Evolutionary conservation across 30 jellyfish, hydroid and myxozoan species (phyloP), one percentile per base, ranked within the genome.

Genomic region (Chironex yamaguchii): DNA sequence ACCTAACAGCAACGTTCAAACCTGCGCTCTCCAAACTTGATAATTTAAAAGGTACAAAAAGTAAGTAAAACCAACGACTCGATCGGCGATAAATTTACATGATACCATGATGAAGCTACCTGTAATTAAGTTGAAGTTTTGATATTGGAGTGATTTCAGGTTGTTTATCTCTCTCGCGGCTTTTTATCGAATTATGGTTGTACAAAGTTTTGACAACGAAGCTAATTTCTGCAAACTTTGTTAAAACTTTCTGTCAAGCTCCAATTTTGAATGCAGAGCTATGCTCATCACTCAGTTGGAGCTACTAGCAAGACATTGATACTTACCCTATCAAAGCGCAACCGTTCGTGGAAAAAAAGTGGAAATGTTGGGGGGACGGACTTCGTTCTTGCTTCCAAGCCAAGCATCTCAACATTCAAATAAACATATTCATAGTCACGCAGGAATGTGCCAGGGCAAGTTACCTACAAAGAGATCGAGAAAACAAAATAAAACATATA

Each of bases 331-430:
- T 94, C 97, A 77, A 94, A 94, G 67, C 77, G 84, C 58, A 94
- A 50, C 28, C 97, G 85, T 53, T 94, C 99, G 74, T 90, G 99
- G 64, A 94, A 94, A 85, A 94, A 94, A 12, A 94, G 81, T 6
- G 99, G 99, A 36, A 94, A 94, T 0, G 99, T 94, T 30, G 99
- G 99, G 31, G 99, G 96, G 34, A 94, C 99, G 22, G 99, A 94
- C 34, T 89, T 94, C 1, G 99, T 76, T 49, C 97, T 78, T 30
- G 99, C 99, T 68, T 94, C 97, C 49, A 94, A 81, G 6, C 99
- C 99, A 62, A 94, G 97, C 99, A 94, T 94, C 75, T 94, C 99
- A 36, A 89, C 93, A 54, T 90, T 71, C 35, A 94, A 91, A 62
- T 94, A 94, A 20, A 94, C 97, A 76, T 94, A 94, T 73, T 94